Base-by-base conservation (phyloP, 1,140 invertebrate species). In the Aphelinus certus region DNA sequence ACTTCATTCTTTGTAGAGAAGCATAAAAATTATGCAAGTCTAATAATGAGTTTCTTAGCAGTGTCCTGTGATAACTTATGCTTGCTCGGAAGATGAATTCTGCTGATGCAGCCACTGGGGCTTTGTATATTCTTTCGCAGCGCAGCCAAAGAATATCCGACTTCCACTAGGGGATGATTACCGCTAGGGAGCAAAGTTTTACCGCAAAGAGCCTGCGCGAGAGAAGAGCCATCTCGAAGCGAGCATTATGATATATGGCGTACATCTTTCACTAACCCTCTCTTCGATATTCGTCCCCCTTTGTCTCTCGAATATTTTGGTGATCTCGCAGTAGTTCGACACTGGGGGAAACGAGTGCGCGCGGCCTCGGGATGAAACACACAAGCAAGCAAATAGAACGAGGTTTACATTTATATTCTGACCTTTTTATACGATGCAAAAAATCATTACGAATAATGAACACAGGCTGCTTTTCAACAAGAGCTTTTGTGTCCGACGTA, bases 231-330 rank as follows among this genome's bases (percentile, higher is more conserved):
- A 26, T 26, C 56, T 62, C 26, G 49, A 71, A 71, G 46, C 26
- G 55, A 43, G n/a, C 42, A 9, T 62, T 71, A 3, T 55, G 2
- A 62, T 55, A 6, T 9, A 49, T 2, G 2, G 4, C 7, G 7
- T 45, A 9, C 26, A 9, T 43, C 63, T 68, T 49, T 62, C 62
- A 62, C 67, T 73, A 61, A 42, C n/a, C 10, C 26, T 61, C 26
- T 7, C 7, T 68, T 62, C 57, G 56, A 67, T 68, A 55, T 55
- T 26, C 7, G 42, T 66, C 47, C 46, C 42, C 60, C 3, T 66
- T 45, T 66, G 51, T 46, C 55, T 43, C 56, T 26, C 26, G 26
- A 26, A 26, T 26, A 26, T 26, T 26, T 26, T 26, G 26, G 26
- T 26, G 26, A 26, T 26, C 26, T 42, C 43, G 57, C 57, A 58